These are phyloP conservation scores for Aegypius monachus DNA, from an alignment of 2,113 vertebrate genomes.

Conservation along the genomic window DNA sequence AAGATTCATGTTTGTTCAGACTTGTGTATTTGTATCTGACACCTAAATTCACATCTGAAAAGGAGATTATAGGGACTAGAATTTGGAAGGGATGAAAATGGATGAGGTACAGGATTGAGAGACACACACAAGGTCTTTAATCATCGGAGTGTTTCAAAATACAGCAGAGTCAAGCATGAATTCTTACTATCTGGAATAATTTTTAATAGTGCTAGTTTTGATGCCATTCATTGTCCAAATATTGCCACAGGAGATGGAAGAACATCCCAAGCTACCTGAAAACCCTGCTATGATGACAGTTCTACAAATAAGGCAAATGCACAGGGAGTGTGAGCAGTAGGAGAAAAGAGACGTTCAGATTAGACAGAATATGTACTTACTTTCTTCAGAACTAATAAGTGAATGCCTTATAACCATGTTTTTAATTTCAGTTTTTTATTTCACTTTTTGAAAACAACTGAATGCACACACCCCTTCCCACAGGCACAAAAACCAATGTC, in stretches of 20 bases:
- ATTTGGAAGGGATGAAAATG: neutral
- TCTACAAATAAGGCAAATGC: neutral
- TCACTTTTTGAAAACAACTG: neutral
- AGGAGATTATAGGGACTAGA: neutral
- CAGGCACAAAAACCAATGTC: neutral
- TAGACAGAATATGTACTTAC: neutral
- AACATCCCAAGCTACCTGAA: neutral
- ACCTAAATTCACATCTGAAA: neutral
- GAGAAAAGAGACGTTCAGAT: neutral
- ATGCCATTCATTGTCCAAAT: neutral
- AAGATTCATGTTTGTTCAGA: neutral
- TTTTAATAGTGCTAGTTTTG: neutral
- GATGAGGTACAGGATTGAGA: neutral
- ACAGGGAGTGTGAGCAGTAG: neutral
- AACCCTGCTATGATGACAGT: neutral
- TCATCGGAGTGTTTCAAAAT: neutral
- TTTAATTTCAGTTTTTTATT: neutral
- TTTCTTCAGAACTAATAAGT: neutral
- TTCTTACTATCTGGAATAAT: neutral
- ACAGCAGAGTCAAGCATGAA: neutral
- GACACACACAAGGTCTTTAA: neutral
- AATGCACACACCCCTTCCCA: too few species aligned
- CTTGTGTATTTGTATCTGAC: neutral
- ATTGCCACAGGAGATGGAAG: neutral
- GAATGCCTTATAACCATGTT: neutral